Conservation (phyloP, 2,888 invertebrate genomes). For the Stramonita haemastoma region DNA sequence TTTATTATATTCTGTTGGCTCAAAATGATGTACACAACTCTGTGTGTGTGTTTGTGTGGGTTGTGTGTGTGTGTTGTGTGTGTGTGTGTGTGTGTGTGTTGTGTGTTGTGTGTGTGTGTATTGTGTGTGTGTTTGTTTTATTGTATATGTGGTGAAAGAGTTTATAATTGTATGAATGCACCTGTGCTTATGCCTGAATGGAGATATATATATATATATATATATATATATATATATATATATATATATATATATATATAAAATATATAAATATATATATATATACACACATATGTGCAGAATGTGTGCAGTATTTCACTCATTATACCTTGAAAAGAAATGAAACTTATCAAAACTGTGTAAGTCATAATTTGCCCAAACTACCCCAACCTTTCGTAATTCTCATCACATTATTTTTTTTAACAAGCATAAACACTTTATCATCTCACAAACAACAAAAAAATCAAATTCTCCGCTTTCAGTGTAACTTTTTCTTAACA, state of each 20-base stretch:
- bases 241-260: no score
- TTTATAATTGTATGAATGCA: neutral
- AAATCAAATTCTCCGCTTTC: neutral
- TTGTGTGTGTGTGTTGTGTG: neutral
- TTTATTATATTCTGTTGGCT: no score
- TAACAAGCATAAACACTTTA: neutral
- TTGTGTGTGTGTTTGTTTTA: conserved; percentile 1
- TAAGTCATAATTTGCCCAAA: neutral
- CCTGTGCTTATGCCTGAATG: neutral
- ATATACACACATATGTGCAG: no score
- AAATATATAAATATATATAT: no score
- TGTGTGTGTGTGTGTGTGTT: neutral
- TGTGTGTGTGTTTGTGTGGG: neutral
- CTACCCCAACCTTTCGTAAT: neutral
- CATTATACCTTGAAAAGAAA: no score
- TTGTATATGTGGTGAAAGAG: neutral
- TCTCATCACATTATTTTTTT: neutral
- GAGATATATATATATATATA: no score
- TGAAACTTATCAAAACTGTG: no score
- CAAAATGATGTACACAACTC: no score
- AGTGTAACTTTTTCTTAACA: neutral
- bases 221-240: no score
- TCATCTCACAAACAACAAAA: no score
- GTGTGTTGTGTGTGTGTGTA: neutral
- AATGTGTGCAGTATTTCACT: no score